Conservation (phyloP, 2,113 vertebrate species). For the Polypterus bichir region DNA sequence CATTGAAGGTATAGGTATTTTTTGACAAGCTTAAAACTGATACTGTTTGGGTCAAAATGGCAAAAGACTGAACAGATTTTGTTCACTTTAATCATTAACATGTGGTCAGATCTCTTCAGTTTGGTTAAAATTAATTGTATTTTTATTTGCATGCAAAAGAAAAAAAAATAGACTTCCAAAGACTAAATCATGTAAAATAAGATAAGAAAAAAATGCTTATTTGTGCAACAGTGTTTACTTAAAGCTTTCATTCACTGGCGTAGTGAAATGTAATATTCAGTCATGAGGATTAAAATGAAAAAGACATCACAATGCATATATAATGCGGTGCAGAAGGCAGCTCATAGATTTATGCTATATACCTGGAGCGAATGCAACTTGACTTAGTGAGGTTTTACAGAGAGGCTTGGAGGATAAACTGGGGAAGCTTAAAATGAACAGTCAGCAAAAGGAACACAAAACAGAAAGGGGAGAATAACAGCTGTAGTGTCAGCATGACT, state of each 20-base stretch:
- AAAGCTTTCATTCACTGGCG: conserved; percentile 48
- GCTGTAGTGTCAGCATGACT: too few relatives aligned
- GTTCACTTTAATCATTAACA: conserved; percentile 51
- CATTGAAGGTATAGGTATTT: conserved; percentile 13
- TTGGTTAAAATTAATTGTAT: conserved; percentile 35
- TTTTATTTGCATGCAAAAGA: conserved; percentile 7
- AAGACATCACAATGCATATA: conserved; percentile 41
- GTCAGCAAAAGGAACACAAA: too few relatives aligned
- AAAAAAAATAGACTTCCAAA: too few relatives aligned
- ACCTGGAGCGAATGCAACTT: too few relatives aligned
- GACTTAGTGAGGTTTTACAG: too few relatives aligned
- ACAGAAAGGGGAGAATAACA: too few relatives aligned
- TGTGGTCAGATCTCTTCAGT: conserved; percentile 31
- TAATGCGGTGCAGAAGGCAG: conserved; percentile 39
- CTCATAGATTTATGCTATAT: conserved; percentile 1
- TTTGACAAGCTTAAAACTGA: conserved; percentile 47
- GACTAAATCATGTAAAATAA: conserved; percentile 20
- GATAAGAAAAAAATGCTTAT: conserved; percentile 31
- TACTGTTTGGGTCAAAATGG: conserved; percentile 41
- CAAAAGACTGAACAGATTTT: conserved; percentile 47
- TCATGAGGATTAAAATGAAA: not conserved
- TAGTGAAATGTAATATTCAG: too few relatives aligned
- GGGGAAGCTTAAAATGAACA: too few relatives aligned
- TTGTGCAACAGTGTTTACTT: conserved; percentile 39
- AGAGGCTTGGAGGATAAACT: too few relatives aligned